phyloP scores from a whole-genome alignment of 2,797 vertebrate species.

The Intellagama lesueurii region DNA sequence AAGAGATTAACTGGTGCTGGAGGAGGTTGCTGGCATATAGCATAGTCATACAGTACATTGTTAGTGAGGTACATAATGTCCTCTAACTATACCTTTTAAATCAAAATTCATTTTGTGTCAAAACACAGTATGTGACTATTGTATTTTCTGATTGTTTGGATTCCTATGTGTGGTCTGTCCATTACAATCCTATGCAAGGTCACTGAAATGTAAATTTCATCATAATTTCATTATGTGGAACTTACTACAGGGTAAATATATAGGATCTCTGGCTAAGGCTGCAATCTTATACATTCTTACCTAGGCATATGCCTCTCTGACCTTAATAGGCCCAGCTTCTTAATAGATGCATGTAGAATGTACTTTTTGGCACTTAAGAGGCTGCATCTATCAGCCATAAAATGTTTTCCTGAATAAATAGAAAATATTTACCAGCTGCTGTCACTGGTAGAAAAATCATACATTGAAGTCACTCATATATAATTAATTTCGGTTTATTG shows the following conservation, averaged over 20 bases:
- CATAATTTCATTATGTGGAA: not conserved
- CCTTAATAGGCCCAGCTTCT: not conserved
- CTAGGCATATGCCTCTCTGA: not conserved
- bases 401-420: not conserved
- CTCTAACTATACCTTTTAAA: slow-evolving; percentile 35
- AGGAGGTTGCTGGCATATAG: slow-evolving; percentile 7
- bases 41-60: slow-evolving; percentile 37
- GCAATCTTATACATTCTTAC: no score
- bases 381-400: not conserved
- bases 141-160: not conserved
- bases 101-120: not conserved
- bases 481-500: not conserved
- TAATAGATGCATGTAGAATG: no score
- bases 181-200: not conserved
- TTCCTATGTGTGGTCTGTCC: no score
- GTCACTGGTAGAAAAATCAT: not conserved
- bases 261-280: no score
- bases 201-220: not conserved
- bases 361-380: not conserved
- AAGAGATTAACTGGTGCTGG: slow-evolving; percentile 11
- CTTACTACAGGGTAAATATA: not conserved
- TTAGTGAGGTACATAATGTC: slow-evolving; percentile 42
- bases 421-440: not conserved
- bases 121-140: not conserved
- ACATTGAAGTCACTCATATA: not conserved